Evolutionary conservation across 2,113 vertebrate genomes (phyloP).

Genomic region (Datnioides undecimradiatus): DNA sequence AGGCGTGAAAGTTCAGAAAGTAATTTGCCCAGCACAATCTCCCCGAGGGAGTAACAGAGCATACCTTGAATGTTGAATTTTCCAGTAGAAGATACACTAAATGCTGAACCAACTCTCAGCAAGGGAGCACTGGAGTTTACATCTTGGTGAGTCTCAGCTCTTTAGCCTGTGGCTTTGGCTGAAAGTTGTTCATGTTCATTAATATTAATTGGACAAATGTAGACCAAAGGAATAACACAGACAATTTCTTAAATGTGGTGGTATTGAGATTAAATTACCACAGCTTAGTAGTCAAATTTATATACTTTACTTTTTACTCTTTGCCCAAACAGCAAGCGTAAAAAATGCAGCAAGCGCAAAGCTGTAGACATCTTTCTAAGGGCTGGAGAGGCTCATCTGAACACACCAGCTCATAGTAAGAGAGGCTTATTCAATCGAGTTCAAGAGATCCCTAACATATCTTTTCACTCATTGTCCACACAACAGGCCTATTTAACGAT

Average conservation of each 20-base stretch:
- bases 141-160: conserved; percentile 57
- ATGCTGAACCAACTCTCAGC: conserved; percentile 47
- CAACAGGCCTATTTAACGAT: no score
- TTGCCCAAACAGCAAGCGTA: background rate
- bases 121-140: conserved; percentile 43
- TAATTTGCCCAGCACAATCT: conserved; percentile 48
- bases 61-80: conserved; percentile 50
- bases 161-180: conserved; percentile 56
- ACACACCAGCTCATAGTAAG: background rate
- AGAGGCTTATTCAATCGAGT: background rate
- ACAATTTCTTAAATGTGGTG: conserved; percentile 25
- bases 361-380: background rate
- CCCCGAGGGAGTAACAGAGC: conserved; percentile 34
- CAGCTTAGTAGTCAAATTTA: conserved; percentile 5
- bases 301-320: background rate
- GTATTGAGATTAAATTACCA: conserved; percentile 29
- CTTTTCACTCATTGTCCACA: no score
- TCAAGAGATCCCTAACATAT: background rate
- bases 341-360: background rate
- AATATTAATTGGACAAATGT: conserved; percentile 70
- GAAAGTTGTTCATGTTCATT: conserved; percentile 56
- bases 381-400: background rate
- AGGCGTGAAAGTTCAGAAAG: conserved; percentile 50
- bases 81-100: conserved; percentile 46
- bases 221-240: conserved; percentile 55